These are phyloP conservation scores for Drosophila mimetica DNA, from an alignment of 2,888 invertebrate species.

Conservation along the genomic window DNA sequence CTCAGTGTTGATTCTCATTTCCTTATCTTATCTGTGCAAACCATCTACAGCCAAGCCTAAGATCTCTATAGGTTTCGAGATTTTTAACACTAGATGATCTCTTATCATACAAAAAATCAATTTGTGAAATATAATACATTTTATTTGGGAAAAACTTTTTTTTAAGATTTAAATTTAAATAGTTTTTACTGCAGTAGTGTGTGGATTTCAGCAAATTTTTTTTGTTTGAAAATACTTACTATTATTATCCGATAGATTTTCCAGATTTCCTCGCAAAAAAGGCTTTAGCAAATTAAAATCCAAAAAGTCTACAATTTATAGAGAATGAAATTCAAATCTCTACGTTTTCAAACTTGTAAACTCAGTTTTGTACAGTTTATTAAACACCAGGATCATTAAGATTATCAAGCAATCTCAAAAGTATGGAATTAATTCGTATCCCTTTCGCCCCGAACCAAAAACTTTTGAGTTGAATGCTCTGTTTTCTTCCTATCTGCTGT, in stretches of 20 bases:
- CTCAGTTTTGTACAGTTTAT: background rate
- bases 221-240: too few relatives aligned
- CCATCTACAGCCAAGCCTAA: background rate
- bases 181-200: too few relatives aligned
- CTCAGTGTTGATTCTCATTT: background rate
- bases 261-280: background rate
- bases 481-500: conserved; percentile 44
- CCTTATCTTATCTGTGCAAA: background rate
- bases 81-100: background rate
- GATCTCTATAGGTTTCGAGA: background rate
- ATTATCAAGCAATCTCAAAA: background rate
- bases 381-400: too few relatives aligned
- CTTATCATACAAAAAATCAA: background rate
- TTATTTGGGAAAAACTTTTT: too few relatives aligned
- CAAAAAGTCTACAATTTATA: too few relatives aligned
- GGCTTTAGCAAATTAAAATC: background rate
- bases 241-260: background rate
- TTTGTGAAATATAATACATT: too few relatives aligned
- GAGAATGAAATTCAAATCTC: too few relatives aligned
- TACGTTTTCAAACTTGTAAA: too few relatives aligned
- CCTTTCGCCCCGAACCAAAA: background rate
- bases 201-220: too few relatives aligned
- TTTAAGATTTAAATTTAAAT: too few relatives aligned
- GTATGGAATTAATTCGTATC: background rate
- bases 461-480: conserved; percentile 30